These are phyloP conservation scores for Papilio polytes DNA, from an alignment of 1,140 invertebrate species.

Conservation along the genomic window DNA sequence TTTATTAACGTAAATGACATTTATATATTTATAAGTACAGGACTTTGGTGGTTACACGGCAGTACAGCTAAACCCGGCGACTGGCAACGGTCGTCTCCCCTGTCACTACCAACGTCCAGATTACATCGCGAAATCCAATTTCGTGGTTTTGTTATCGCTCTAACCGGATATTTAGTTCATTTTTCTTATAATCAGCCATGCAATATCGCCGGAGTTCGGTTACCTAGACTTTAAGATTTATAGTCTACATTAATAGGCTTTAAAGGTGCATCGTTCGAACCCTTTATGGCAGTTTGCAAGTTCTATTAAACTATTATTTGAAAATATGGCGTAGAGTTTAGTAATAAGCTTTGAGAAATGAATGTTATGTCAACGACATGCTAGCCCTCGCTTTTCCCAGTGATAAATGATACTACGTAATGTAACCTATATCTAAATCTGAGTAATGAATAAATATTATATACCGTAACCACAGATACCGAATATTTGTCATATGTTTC, in stretches of 20 bases:
- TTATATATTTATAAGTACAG: not conserved
- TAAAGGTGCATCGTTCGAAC: conserved; percentile 33
- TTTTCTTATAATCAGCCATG: conserved; percentile 67
- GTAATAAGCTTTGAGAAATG: conserved; percentile 77
- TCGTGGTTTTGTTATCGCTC: conserved; percentile 80
- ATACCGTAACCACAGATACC: conserved; percentile 5
- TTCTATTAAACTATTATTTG: conserved; percentile 56
- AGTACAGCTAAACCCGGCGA: conserved; percentile 54
- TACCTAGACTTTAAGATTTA: conserved; percentile 36
- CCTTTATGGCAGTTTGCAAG: conserved; percentile 41
- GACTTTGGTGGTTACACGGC: conserved; percentile 37
- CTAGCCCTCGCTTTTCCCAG: conserved; percentile 55
- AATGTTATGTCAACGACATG: conserved; percentile 71
- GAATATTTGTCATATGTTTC: conserved; percentile 5
- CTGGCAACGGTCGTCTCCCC: conserved; percentile 51
- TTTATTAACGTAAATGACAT: no score
- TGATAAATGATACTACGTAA: conserved; percentile 72
- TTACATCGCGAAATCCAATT: conserved; percentile 83
- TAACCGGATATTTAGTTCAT: conserved; percentile 75
- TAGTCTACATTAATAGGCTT: conserved; percentile 25
- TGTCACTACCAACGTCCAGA: conserved; percentile 77
- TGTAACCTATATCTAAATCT: conserved; percentile 60
- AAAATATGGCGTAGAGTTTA: conserved; percentile 58
- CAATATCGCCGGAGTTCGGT: conserved; percentile 42
- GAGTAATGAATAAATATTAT: conserved; percentile 45